phyloP scores from a whole-genome alignment of 2,797 vertebrate genomes.

The Nasua narica region DNA sequence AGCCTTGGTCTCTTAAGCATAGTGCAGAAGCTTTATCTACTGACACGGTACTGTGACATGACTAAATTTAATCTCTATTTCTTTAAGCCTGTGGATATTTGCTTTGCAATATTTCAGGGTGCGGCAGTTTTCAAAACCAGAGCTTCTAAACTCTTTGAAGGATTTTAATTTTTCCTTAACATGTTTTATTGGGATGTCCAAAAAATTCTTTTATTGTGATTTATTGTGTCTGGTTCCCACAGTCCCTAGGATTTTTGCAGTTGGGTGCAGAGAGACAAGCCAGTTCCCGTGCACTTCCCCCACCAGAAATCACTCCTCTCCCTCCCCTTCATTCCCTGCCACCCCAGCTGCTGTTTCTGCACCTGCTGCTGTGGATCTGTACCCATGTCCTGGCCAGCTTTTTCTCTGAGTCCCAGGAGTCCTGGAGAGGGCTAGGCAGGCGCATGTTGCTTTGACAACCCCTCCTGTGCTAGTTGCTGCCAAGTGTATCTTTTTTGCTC shows the following conservation, averaged over 20 bases:
- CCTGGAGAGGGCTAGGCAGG: neutral
- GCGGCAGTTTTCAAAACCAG: neutral
- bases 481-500: neutral
- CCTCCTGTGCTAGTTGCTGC: neutral
- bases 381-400: neutral
- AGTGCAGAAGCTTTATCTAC: neutral
- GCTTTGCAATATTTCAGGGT: neutral
- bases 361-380: neutral
- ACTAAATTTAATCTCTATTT: neutral
- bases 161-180: neutral
- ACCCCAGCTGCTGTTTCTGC: neutral
- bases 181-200: neutral
- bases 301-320: rapidly evolving
- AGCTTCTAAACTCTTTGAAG: neutral
- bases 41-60: neutral
- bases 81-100: neutral
- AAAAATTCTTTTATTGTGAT: neutral
- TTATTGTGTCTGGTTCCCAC: neutral
- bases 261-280: neutral
- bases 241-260: neutral
- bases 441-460: neutral
- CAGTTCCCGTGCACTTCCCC: no score
- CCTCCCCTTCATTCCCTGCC: neutral
- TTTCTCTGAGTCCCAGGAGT: neutral
- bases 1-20: neutral